phyloP scores from a whole-genome alignment of 2,888 invertebrate genomes.

The Microchrysa polita region DNA sequence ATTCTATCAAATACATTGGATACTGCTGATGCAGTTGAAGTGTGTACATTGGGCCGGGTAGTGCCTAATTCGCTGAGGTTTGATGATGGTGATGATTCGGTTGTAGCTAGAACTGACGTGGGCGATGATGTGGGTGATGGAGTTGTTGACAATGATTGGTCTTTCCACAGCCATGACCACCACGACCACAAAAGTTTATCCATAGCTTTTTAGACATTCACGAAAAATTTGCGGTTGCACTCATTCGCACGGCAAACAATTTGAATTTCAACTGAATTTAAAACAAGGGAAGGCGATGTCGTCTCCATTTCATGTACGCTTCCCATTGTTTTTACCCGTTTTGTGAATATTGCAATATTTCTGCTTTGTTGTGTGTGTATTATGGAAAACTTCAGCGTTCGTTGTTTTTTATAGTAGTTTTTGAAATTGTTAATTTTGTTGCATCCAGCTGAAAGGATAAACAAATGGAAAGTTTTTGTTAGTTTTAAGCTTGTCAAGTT shows the following conservation, averaged over 20 bases:
- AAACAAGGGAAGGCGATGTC: neutral
- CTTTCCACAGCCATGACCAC: conserved; percentile 47
- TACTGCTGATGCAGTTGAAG: neutral
- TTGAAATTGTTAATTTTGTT: neutral
- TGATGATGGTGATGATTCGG: neutral
- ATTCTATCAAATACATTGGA: neutral
- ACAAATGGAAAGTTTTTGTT: too few relatives aligned
- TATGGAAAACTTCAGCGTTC: neutral
- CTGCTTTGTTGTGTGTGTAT: too few relatives aligned
- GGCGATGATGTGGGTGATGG: neutral
- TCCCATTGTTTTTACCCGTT: neutral
- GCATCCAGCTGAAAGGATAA: neutral
- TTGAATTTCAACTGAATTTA: conserved; percentile 5
- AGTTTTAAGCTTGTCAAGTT: too few relatives aligned
- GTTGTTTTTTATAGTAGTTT: neutral
- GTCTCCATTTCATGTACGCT: neutral
- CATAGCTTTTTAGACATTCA: conserved; percentile 45
- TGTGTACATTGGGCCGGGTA: neutral
- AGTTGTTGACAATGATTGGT: conserved; percentile 18
- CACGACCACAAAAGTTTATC: conserved; percentile 48
- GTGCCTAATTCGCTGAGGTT: neutral
- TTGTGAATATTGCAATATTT: neutral
- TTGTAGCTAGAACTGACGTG: neutral
- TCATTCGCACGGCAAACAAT: conserved; percentile 11
- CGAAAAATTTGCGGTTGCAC: neutral